Evolutionary conservation across 35 echinoderm and acorn worm genomes (phyloP).

Genomic region (Ophiothrix spiculata): DNA sequence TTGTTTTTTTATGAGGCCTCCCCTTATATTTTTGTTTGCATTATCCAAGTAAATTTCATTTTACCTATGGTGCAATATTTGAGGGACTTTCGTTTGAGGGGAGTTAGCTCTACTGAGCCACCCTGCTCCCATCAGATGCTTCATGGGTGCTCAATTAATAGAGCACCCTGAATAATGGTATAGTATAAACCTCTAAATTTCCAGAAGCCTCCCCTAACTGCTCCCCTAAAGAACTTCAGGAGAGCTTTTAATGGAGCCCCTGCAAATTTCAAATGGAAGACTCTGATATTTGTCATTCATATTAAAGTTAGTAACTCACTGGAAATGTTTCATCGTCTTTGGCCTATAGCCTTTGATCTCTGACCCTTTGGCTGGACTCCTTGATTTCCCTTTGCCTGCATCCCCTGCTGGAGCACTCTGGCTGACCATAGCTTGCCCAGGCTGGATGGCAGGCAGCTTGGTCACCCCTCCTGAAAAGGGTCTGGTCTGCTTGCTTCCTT

Average conservation of each 20-base stretch:
- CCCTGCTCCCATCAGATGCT: too few relatives aligned
- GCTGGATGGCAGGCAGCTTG: constrained; percentile 58
- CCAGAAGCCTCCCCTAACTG: not conserved
- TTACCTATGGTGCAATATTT: not conserved
- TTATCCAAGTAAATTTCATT: too few relatives aligned
- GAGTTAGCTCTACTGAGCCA: too few relatives aligned
- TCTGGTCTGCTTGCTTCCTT: constrained; percentile 11
- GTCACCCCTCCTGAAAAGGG: not conserved
- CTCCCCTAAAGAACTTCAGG: too few relatives aligned
- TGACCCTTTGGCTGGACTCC: constrained; percentile 22
- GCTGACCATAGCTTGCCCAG: constrained; percentile 64
- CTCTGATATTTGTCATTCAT: not conserved
- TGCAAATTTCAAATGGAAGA: not conserved
- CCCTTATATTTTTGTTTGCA: too few relatives aligned
- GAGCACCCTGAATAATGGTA: too few relatives aligned
- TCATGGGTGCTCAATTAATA: too few relatives aligned
- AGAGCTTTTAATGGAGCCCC: too few relatives aligned
- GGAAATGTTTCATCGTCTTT: constrained; percentile 69
- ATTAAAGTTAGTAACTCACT: constrained; percentile 34
- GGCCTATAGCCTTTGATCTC: constrained; percentile 39
- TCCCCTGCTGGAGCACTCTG: constrained; percentile 29
- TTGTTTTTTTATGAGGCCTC: too few relatives aligned
- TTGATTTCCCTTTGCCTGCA: not conserved
- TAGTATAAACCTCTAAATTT: not conserved
- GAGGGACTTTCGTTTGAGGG: too few relatives aligned